Evolutionary conservation across 2,797 vertebrate species (phyloP), one percentile per base, ranked within the genome.

Genomic region (Pogoniulus pusillus): DNA sequence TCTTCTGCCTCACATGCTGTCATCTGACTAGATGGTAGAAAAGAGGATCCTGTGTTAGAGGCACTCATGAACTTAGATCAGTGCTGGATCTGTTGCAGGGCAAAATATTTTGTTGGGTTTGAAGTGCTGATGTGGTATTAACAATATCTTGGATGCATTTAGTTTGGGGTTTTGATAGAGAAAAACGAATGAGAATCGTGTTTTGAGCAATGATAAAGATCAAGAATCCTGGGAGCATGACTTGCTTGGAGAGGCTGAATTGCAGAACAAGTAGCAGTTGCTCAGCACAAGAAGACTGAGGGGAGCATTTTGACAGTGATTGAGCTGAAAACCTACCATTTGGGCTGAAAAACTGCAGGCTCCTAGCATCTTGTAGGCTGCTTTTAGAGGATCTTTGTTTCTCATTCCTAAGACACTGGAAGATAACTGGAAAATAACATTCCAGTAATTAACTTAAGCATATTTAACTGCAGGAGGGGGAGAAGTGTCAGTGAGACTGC

Each of bases 121-220:
- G 0, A 54, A 34, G 2, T 76, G 24, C 10, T 84, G 35, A 41
- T 54, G 12, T 16, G 79, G 37, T 41, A 8, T 55, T 51, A 65
- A 7, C 17, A 43, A 59, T 26, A 29, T 66, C 30, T 66, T 18
- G 10, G 57, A 24, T 84, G 30, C 18, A 35, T 70, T 90, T 87
- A 68, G 20, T 29, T 84, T 64, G 22, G 35, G 15, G 3, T 1
- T 37, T 74, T 90, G 39, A 39, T 88, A 41, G 35, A 62, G 58
- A 86, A 84, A 75, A 41, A 22, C 68, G 81, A 76, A 63, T 24
- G 75, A 63, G 60, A 35, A 34, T 92, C 32, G 22, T 59, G 41
- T 88, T 79, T 27, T 74, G 39, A 82, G 18, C 27, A n/a, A 9
- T 65, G 88, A 62, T 90, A 85, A 62, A 41, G 58, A 90, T 93